Base-by-base conservation (phyloP, 2,888 invertebrate species). In the Galerucella nymphaeae region DNA sequence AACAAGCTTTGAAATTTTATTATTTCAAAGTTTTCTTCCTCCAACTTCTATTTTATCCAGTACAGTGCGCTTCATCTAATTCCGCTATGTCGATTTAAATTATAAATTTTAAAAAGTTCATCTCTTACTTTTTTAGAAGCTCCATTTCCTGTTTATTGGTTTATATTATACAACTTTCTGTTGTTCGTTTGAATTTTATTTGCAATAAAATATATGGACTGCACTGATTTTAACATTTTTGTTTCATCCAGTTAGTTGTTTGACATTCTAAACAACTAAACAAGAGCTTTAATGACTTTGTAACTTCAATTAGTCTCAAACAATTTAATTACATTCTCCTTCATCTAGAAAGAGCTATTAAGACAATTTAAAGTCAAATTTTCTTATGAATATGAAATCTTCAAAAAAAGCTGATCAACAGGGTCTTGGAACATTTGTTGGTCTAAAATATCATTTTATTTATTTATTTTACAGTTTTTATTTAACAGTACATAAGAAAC, bases 41-140 rank as follows among this genome's bases (percentile, higher is more conserved):
- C n/a, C 55, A 75, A 77, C 2, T 70, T 77, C 79, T n/a, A 78
- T 76, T 79, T 81, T 79, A 82, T 80, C 79, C 79, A 73, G 79
- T 76, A 80, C 78, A 75, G 76, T 77, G 76, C 78, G 77, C 77
- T 76, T 73, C 78, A 78, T 78, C 81, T 82, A 81, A 81, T 82
- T 82, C 80, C 75, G 74, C 80, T 78, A 79, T 79, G 80, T 82
- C 82, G 80, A 83, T 83, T 83, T 82, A 81, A 82, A 83, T 83
- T 82, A 81, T 75, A 79, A 83, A 82, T 82, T 80, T 81, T 81
- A 80, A 81, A 82, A 81, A 81, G 78, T 83, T 82, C 77, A 5
- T 13, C 13, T 42, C 42, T 42, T 42, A 48, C 66, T 64, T 58
- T 66, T 18, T 10, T 71, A 68, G 77, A 75, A 75, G 73, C 76